Evolutionary conservation across 2,888 invertebrate genomes (phyloP), one percentile per base, ranked within the genome.

Genomic region (Caenorhabditis virilis): DNA sequence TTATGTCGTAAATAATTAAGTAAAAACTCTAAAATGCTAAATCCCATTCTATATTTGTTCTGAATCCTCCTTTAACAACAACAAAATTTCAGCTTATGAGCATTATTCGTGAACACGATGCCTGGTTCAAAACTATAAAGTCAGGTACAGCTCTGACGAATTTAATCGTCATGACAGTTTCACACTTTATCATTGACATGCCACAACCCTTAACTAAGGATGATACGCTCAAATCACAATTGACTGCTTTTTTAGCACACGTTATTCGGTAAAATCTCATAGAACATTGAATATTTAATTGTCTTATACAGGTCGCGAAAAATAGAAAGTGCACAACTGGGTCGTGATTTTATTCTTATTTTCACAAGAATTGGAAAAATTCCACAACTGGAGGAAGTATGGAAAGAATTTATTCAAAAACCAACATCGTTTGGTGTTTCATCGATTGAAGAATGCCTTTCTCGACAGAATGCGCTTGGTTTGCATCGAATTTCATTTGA

Each of bases 281-380:
- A 20, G 15, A 38, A 41, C 9, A 43, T 36, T 36, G 23, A 35
- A 13, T 6, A 7, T 4, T 18, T 33, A 22, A 33, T 9, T 30
- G n/a, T 18, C 5, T 33, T 16, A 15, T 56, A 15, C 36, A 64
- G 58, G 41, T 41, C 36, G 2, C 50, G 61, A 35, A 49, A 48
- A 36, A 13, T 13, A 2, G 75, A 75, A 22, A 54, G 65, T 51
- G 3, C 41, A 9, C 30, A 39, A 9, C 49, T 78, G 23, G 78
- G 78, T 7, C 64, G 75, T 11, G 78, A 78, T 50, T 51, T 78
- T 16, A 33, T 77, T 15, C 49, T 77, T 20, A 42, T 72, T 23
- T 48, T 78, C 11, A 67, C 78, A 54, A 47, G 72, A 50, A 41
- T 78, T 1, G 66, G 71, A 3, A 54, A 52, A 18, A 41, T 69